Evolutionary conservation across 92 coral and sea anemone species (phyloP), one percentile per base, ranked within the genome.

Genomic region (Galaxea fascicularis): DNA sequence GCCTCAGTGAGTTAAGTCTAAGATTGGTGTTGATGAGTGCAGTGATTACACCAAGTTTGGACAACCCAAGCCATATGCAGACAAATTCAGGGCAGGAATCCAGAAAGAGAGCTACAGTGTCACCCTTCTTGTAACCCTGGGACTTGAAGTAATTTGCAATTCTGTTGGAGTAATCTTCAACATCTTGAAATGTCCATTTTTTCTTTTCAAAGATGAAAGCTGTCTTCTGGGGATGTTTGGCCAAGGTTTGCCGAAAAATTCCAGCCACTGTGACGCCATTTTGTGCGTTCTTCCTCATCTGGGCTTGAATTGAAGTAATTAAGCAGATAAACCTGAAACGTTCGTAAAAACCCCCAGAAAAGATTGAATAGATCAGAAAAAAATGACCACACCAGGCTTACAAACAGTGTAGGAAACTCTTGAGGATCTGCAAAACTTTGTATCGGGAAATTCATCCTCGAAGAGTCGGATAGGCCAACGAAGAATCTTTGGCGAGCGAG

Each of bases 181-280:
- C 98, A 62, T 96, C 98, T 75, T 94, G 87, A 72, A 96, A 94
- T 54, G 96, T 92, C 98, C 98, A 96, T 52, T 89, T 85, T 57
- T 72, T 88, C 73, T 89, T 90, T 82, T 96, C 98, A 84, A 94
- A 96, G 62, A 94, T 75, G 85, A 96, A 94, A 12, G 98, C 98
- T 80, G 90, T 73, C 83, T 96, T 96, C 78, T 88, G 78, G 26
- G 95, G 93, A 70, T 92, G 89, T 58, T 81, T 96, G 58, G 82
- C 54, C 51, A 87, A 89, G 20, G 91, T 92, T 41, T 72, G 78
- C 53, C 77, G 68, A 65, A 96, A 92, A 29, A 90, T 46, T 67
- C 90, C 98, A 14, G 92, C 80, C 17, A 96, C 79, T 18, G 89
- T 90, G 24, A 65, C 67, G 24, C 86, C 89, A 52, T 85, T 86